phyloP scores from a whole-genome alignment of 1,140 invertebrate species.

The Drosophila mayri region DNA sequence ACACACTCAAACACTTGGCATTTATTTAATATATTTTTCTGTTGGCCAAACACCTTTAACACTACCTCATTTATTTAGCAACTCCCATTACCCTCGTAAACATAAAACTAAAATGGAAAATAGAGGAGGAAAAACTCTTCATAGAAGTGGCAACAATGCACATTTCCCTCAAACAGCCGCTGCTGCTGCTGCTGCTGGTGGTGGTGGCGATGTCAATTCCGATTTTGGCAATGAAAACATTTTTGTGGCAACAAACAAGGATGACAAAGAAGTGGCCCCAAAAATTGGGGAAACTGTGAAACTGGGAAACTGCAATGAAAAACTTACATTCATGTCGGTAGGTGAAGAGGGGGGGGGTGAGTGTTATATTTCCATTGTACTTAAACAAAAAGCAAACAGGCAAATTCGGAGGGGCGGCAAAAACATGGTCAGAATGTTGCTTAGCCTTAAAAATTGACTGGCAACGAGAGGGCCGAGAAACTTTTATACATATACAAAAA shows the following conservation, averaged over 20 bases:
- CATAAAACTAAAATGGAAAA: neutral
- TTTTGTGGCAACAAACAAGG: constrained; percentile 43
- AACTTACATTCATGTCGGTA: constrained; percentile 46
- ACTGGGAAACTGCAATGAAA: constrained; percentile 60
- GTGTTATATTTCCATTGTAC: constrained; percentile 53
- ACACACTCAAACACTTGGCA: neutral
- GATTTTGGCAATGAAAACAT: constrained; percentile 65
- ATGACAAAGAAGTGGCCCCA: constrained; percentile 62
- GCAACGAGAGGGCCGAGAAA: constrained; percentile 22
- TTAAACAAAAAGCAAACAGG: constrained; percentile 59
- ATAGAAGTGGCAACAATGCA: constrained; percentile 7
- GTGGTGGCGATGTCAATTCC: constrained; percentile 57
- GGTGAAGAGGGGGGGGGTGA: neutral
- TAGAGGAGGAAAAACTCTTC: neutral
- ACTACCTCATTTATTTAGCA: neutral
- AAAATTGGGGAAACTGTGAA: constrained; percentile 32
- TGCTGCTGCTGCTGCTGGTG: neutral
- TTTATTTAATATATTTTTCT: neutral
- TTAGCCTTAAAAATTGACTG: constrained; percentile 22
- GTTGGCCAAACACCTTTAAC: neutral
- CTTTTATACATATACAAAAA: constrained; percentile 15
- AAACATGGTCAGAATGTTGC: constrained; percentile 30
- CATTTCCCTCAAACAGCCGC: constrained; percentile 27
- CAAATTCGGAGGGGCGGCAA: constrained; percentile 7
- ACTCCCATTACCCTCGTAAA: neutral